Evolutionary conservation across 2,888 invertebrate species (phyloP), one percentile per base, ranked within the genome.

Genomic region (Drosophila lutescens): DNA sequence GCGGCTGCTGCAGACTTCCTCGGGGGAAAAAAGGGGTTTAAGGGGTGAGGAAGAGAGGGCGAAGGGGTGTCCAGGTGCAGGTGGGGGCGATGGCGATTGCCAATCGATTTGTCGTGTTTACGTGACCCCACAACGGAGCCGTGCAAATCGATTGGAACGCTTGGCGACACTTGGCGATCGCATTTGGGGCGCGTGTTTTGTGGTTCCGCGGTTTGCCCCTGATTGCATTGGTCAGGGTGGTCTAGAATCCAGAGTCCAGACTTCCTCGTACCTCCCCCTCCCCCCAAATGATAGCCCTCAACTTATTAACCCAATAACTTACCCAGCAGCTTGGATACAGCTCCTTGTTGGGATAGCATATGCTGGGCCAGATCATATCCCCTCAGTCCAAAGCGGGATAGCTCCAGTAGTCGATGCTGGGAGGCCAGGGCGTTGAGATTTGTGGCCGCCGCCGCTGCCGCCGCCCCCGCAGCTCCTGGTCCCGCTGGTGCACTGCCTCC

Each of bases 301-400:
- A 2, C 10, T 15, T 12, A 34, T 4, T 1, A 12, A 1, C n/a
- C 15, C 2, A 5, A 9, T 4, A 40, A 80, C 96, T 96, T 93
- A 97, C 97, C 97, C 91, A 97, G 93, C 91, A 97, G 94, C 93
- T 97, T 97, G 80, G 97, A 97, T 87, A 96, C 97, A 89, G 97
- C 97, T 88, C 97, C 97, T 93, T 97, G 97, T 93, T 97, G 97
- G 69, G 96, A 96, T 61, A 98, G 94, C 93, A 97, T 96, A 90
- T 97, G 97, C 89, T 97, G 96, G 6, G 97, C 97, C 89, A 98
- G 94, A 92, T 98, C 97, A 91, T 97, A 98, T 89, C 97, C 97
- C 78, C 97, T 93, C 79, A 97, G 93, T 79, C 97, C 94, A 93
- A 95, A 94, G 92, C 97, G 93, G 44, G 97, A 96, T 78, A 97